Base-by-base conservation (phyloP, 2,113 vertebrate species). In the Mohoua ochrocephala region DNA sequence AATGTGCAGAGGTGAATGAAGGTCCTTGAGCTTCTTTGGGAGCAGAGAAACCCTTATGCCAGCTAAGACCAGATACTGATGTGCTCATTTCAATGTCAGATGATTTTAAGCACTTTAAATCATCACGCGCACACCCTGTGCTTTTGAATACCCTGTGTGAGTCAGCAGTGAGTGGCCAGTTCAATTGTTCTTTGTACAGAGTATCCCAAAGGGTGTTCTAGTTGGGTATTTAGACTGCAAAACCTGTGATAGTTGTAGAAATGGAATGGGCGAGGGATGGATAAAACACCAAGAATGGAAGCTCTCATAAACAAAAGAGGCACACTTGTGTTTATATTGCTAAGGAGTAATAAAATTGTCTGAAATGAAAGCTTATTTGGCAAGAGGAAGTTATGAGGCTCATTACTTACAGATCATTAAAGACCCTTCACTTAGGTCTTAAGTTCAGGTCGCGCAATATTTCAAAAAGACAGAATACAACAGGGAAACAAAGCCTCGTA, bases 391-490 rank as follows among this genome's bases (percentile, higher is more conserved):
- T 86, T 95, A 95, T 35, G 64, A 89, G 67, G 59, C 37, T 97
- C 75, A 84, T 92, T 86, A 78, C 89, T 54, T 89, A 74, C 42
- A 77, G 54, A 81, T 91, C 79, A 63, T 88, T 95, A 95, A 77
- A 73, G 91, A 86, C 89, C 56, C 16, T 50, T 91, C 89, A 89
- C 23, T 39, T 59, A 63, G 33, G 56, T 49, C 95, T 50, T 77
- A 81, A 74, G 47, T 76, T 84, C 18, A 54, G 89, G 64, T 87
- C 54, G 45, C 5, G 0, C 7, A 63, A 45, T 93, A 80, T 91
- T 89, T 97, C 76, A 95, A 68, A 70, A 85, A 92, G 89, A 92
- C 56, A 74, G 70, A 89, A 87, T 84, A 75, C 47, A 91, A 84
- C 52, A 89, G n/a, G 35, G 52, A 92, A 89, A 78, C 50, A 87